Evolutionary conservation across 2,113 vertebrate species (phyloP).

Genomic region (Aptenodytes patagonicus): DNA sequence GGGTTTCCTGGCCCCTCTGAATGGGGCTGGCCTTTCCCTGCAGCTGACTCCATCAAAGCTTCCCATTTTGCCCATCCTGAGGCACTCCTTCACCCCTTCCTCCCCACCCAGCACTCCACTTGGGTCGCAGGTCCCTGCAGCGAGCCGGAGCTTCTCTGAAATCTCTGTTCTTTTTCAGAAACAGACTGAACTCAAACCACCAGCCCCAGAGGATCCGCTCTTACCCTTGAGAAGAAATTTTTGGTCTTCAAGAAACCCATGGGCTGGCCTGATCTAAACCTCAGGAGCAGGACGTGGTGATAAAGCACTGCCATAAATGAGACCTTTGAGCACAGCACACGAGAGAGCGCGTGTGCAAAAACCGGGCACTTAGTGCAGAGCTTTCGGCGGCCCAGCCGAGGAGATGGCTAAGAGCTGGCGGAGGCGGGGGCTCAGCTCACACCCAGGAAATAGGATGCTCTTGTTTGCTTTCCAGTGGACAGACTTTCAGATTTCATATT

Average conservation of each 20-base stretch:
- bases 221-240: slow-evolving; percentile 42
- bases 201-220: slow-evolving; percentile 47
- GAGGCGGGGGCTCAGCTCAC: neutral
- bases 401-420: neutral
- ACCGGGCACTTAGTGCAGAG: neutral
- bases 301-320: slow-evolving; percentile 13
- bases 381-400: neutral
- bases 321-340: slow-evolving; percentile 30
- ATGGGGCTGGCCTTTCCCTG: neutral
- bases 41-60: neutral
- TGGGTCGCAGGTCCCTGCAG: neutral
- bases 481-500: slow-evolving; percentile 68
- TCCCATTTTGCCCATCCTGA: neutral
- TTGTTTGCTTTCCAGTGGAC: slow-evolving; percentile 68
- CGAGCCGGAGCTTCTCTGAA: neutral
- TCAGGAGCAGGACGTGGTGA: slow-evolving; percentile 35
- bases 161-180: slow-evolving; percentile 71
- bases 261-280: neutral
- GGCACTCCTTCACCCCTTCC: neutral
- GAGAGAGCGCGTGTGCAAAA: neutral
- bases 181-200: slow-evolving; percentile 65
- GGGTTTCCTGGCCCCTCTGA: neutral
- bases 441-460: slow-evolving; percentile 43
- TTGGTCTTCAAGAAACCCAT: slow-evolving; percentile 14
- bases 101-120: neutral